A percentile compares a stretch with the other conserved stretches of the same genome.
phyloP scores from a whole-genome alignment of 1,140 invertebrate species.

The Microplitis mediator region DNA sequence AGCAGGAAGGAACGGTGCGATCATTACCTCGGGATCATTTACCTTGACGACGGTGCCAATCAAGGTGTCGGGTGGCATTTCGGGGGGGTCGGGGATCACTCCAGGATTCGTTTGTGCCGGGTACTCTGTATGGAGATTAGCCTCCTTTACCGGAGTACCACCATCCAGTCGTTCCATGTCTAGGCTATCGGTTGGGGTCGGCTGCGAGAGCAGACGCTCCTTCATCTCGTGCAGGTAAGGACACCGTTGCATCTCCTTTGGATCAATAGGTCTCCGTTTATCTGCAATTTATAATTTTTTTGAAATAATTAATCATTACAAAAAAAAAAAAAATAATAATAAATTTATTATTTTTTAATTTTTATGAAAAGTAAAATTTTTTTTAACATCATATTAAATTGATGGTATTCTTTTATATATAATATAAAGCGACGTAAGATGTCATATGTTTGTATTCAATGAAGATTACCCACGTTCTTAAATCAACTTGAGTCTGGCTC shows the following conservation, averaged over 20 bases:
- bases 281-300: conserved; percentile 38
- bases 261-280: conserved; percentile 49
- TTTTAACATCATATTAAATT: no score
- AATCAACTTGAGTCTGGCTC: no score
- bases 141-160: conserved; percentile 59
- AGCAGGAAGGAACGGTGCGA: conserved; percentile 25
- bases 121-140: conserved; percentile 61
- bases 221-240: conserved; percentile 91
- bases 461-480: no score
- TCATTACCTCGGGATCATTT: conserved; percentile 40
- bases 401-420: no score
- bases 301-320: neutral
- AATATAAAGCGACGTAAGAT: no score
- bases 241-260: conserved; percentile 79
- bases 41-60: conserved; percentile 88
- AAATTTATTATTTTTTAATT: no score
- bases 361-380: no score
- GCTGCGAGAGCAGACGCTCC: conserved; percentile 79
- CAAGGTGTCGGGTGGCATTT: conserved; percentile 67
- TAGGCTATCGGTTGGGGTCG: conserved; percentile 61
- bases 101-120: conserved; percentile 61
- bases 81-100: conserved; percentile 67
- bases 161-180: conserved; percentile 63
- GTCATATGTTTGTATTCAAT: no score
- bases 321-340: no score